Conservation (phyloP, 1,140 invertebrate genomes). For the Mizuhopecten yessoensis region DNA sequence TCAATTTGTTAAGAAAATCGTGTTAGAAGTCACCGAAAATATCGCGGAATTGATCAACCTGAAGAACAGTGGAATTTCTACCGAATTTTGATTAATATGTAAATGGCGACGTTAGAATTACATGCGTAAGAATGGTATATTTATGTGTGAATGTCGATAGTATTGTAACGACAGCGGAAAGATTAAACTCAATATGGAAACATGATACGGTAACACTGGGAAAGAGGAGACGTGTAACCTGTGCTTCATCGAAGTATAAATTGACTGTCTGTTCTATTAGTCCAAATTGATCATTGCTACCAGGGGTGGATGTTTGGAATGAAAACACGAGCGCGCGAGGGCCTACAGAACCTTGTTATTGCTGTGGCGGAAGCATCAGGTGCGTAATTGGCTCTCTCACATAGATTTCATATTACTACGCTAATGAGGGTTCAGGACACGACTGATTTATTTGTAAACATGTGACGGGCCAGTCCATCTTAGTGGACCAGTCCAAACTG, state of each 20-base stretch:
- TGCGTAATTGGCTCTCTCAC: neutral
- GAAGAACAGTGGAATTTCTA: too few relatives aligned
- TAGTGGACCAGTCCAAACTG: neutral
- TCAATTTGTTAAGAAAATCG: too few relatives aligned
- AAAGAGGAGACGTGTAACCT: neutral
- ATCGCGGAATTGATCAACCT: too few relatives aligned
- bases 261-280: neutral
- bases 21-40: too few relatives aligned
- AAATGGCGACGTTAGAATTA: too few relatives aligned
- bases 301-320: constrained; percentile 5
- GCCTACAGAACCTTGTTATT: neutral
- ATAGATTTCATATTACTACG: constrained; percentile 18
- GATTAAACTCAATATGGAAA: neutral
- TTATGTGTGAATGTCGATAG: too few relatives aligned
- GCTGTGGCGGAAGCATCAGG: constrained; percentile 3
- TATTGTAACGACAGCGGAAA: neutral
- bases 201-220: neutral
- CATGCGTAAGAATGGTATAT: too few relatives aligned
- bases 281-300: neutral
- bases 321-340: neutral
- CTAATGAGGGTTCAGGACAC: neutral
- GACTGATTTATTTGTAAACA: neutral
- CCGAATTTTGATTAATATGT: too few relatives aligned
- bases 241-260: too few relatives aligned
- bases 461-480: neutral